Conservation (phyloP, 2,113 vertebrate genomes). For the Dromaius novaehollandiae region DNA sequence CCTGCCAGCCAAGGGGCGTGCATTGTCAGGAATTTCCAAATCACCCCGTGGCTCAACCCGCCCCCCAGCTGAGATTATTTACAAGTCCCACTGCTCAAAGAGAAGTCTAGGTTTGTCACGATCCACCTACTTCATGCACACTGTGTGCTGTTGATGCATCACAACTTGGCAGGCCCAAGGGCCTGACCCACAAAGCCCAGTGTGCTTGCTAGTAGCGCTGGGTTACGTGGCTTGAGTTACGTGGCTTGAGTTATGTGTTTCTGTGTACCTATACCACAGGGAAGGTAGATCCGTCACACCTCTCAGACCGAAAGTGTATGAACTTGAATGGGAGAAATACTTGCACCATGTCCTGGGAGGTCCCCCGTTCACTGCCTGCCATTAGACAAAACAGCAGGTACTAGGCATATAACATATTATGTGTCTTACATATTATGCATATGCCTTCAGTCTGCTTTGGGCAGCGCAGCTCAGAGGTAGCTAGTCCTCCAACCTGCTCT, state of each 20-base stretch:
- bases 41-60: not conserved
- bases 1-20: not conserved
- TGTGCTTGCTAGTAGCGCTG: rapidly evolving
- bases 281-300: not conserved
- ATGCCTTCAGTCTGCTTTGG: not conserved
- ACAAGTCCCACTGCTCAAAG: not conserved
- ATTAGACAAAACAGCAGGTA: not conserved
- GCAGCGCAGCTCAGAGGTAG: not conserved
- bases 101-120: not conserved
- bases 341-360: not conserved
- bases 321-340: not conserved
- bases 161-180: not conserved
- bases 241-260: not conserved
- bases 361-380: not conserved
- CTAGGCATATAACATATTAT: not conserved
- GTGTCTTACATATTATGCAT: not conserved
- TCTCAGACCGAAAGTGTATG: not conserved
- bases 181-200: not conserved
- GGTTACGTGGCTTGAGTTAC: not conserved
- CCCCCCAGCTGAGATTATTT: not conserved
- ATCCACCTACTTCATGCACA: conserved; percentile 15
- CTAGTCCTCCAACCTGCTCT: not conserved
- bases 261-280: not conserved
- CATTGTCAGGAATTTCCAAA: conserved; percentile 37
- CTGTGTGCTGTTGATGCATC: not conserved